Base-by-base conservation (phyloP, 2,113 vertebrate species). In the Cepphus grylle region DNA sequence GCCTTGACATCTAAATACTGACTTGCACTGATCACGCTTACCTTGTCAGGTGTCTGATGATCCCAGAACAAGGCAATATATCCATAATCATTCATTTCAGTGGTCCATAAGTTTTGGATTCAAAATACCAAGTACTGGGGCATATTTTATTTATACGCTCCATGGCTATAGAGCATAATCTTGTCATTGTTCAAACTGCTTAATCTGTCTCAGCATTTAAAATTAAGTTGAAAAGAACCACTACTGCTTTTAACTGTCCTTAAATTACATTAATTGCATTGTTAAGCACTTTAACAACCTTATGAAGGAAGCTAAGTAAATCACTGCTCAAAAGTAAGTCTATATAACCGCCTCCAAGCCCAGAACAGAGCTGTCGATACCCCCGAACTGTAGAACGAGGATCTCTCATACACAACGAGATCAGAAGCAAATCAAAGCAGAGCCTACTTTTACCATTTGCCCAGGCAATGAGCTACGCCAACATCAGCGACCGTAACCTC, bases 181-280 rank as follows among this genome's bases (percentile, higher is more conserved):
- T 69, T 50, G 81, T 76, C 91, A 34, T 63, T 84, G 94, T 81
- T 92, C 85, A 90, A 94, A 92, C 77, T 90, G 81, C 87, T 95
- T 93, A 73, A 94, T 94, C 84, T 84, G 94, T 43, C 94, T 86
- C 84, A 81, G 88, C 86, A 86, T 94, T 96, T 96, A 88, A 95
- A 96, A 94, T 87, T 86, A 80, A 92, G 86, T 94, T 96, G 93
- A 94, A 93, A 96, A 94, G 73, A 96, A 94, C 88, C 88, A 97
- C 80, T 86, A 86, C 66, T 95, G 90, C 92, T 92, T 94, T 95
- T 96, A 96, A 95, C 91, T 91, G 87, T 83, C 92, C 80, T 95
- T 96, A 96, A 96, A 96, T 95, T 94, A 96, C 91, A 93, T 88
- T 95, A 97, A 97, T 94, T 93, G 96, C 47, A 0, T 59, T 93